Evolutionary conservation across 2,113 vertebrate genomes (phyloP).

Genomic region (Budorcas taxicolor): DNA sequence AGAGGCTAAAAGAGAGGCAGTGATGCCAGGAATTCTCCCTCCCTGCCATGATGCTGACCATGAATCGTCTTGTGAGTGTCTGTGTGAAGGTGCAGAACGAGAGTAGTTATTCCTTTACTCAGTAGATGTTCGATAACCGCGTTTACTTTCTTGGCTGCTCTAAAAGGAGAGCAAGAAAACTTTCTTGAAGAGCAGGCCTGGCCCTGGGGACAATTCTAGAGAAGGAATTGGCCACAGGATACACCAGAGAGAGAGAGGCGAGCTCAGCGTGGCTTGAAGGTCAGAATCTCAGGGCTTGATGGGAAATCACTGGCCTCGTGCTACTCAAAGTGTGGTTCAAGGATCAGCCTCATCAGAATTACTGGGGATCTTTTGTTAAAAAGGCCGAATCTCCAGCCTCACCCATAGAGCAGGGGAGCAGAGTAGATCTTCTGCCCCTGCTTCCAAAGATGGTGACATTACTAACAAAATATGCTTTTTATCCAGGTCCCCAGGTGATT

Average conservation of each 20-base stretch:
- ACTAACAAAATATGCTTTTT: not conserved
- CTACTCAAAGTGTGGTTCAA: not conserved
- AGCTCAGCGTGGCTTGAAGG: not conserved
- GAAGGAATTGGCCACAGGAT: not conserved
- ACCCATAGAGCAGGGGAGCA: not conserved
- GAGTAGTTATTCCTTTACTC: not conserved
- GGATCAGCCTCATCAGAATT: not conserved
- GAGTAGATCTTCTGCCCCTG: not conserved
- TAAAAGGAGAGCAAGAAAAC: not conserved
- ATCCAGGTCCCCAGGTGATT: not conserved
- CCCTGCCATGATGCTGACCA: rapidly evolving
- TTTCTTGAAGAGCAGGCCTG: not conserved
- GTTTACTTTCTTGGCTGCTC: not conserved
- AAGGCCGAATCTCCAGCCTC: not conserved
- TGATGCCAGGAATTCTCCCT: not conserved
- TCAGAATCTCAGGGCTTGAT: not conserved
- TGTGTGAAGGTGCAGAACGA: not conserved
- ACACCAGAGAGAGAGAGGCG: not conserved
- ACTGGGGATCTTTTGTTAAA: not conserved
- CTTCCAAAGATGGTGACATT: not conserved
- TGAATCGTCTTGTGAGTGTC: not conserved
- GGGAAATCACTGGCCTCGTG: not conserved
- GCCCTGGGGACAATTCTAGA: not conserved
- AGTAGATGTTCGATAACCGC: not conserved
- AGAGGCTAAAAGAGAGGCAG: not conserved